Base-by-base conservation (phyloP, 2,888 invertebrate species). In the Phlogophora meticulosa region DNA sequence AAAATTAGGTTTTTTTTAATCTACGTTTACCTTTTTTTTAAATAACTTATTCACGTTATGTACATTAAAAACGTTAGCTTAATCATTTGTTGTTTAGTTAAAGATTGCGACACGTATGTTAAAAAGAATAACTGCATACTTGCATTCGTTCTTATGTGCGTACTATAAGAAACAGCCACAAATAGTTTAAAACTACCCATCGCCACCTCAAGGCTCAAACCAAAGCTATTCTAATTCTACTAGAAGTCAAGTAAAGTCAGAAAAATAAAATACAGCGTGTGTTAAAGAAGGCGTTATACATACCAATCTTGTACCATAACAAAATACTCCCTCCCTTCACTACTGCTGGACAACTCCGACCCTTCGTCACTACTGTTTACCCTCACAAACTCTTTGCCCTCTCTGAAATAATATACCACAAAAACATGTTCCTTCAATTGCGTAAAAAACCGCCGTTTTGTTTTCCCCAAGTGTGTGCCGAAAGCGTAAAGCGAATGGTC, bases 311-410 rank as follows among this genome's bases (percentile, higher is more conserved):
- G 87, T 72, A 88, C 87, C 82, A 94, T 88, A 83, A 95, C 90
- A 90, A 91, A 93, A 88, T 91, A 93, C 76, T 94, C 92, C 81
- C 87, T 88, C 45, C 91, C 93, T 56, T 90, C 90, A 76, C 86
- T 90, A 85, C 90, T 91, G 84, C 89, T 89, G 59, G 88, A 87
- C 72, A 89, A 85, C 83, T 90, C 86, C 40, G 91, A 91, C 58
- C 87, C 90, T 70, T 92, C 93, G 76, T 94, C 94, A 90, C 92
- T 93, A 92, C 89, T 91, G 84, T 92, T 91, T 80, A 93, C 94
- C 85, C 88, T 90, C 78, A 90, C 87, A 92, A 92, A 94, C 84
- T 91, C 88, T 85, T 90, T 93, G 90, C 84, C 88, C 82, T 88
- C 86, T 94, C 94, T 94, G 94, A 93, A 94, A 95, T 90, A 85